A percentile compares a stretch with the other conserved stretches of the same genome.
Evolutionary conservation across 64 coral and sea anemone species (phyloP).

Genomic region (Dendronephthya gigantea): DNA sequence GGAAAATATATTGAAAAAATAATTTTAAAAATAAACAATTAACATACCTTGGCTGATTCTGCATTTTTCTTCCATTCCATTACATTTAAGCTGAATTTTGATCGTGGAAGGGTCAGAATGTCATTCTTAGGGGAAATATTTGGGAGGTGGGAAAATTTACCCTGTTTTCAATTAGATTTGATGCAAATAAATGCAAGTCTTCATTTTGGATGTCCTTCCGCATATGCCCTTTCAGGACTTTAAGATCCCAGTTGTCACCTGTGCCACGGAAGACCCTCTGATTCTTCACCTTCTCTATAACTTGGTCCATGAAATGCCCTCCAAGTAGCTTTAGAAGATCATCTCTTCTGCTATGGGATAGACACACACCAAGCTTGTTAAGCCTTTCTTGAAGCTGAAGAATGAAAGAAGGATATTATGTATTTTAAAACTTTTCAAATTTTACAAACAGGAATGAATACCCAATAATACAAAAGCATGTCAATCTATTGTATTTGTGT

Average conservation of each 20-base stretch:
- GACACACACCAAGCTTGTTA: constrained; percentile 51
- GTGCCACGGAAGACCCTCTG: constrained; percentile 34
- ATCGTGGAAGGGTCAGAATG: constrained; percentile 15
- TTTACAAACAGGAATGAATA: no score
- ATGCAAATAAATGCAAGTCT: constrained; percentile 44
- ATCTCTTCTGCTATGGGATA: constrained; percentile 36
- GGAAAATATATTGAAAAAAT: no score
- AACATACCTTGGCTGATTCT: constrained; percentile 37
- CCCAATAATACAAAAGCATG: no score
- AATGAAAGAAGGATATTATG: no score
- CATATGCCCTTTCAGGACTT: constrained; percentile 20
- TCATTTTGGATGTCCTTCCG: constrained; percentile 52
- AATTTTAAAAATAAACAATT: no score
- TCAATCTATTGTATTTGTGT: no score
- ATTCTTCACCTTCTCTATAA: constrained; percentile 11
- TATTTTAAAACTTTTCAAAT: no score
- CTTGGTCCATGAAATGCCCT: constrained; percentile 40
- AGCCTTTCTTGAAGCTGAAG: constrained; percentile 45
- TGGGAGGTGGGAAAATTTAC: constrained; percentile 32
- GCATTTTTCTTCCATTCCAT: constrained; percentile 36
- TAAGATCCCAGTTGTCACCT: constrained; percentile 49
- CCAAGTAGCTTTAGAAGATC: constrained; percentile 32
- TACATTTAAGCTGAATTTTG: constrained; percentile 27
- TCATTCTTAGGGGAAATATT: constrained; percentile 29
- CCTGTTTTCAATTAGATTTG: constrained; percentile 54